Evolutionary conservation across 1,140 invertebrate species (phyloP), one percentile per base, ranked within the genome.

Genomic region (Mercenaria mercenaria): DNA sequence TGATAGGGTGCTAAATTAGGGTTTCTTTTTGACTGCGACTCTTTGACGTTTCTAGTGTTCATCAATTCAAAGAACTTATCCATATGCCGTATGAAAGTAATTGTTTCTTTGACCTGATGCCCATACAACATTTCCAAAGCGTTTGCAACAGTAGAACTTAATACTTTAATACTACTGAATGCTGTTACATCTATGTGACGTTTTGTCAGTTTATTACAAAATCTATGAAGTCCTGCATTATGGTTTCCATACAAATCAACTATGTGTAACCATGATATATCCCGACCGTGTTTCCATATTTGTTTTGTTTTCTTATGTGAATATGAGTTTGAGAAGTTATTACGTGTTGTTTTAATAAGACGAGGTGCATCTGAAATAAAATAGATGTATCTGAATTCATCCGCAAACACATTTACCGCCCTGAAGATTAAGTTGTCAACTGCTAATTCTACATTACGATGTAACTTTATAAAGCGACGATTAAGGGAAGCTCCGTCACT

Each of bases 11-110:
- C 23, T 15, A 91, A 26, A 69, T 86, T 69, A 52, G 59, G 26
- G 56, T 92, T 91, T 52, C 72, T 69, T 76, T 84, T 85, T 32
- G 76, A 74, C 10, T 67, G 47, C 43, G 76, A 72, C 37, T 92
- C 91, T 77, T 74, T 81, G 4, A 91, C 34, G 87, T 47, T 79
- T 77, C 92, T 72, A 2, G 84, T 86, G 87, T 92, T 92, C 41
- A 92, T 29, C 76, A 88, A 91, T 41, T 92, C 92, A 92, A 92
- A 92, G 52, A 92, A 92, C 41, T 90, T 91, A 52, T 92, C 76
- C 39, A 92, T 74, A 39, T 80, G 90, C 50, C 86, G 80, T 29
- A 92, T 77, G 72, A 92, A 92, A 1, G 56, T 77, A 6, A 91
- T 86, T 37, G 92, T 89, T 81, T 91, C 90, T 20, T 61, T 6